Evolutionary conservation across 2,888 invertebrate genomes (phyloP), one percentile per base, ranked within the genome.

Genomic region (Mythimna lalbum): DNA sequence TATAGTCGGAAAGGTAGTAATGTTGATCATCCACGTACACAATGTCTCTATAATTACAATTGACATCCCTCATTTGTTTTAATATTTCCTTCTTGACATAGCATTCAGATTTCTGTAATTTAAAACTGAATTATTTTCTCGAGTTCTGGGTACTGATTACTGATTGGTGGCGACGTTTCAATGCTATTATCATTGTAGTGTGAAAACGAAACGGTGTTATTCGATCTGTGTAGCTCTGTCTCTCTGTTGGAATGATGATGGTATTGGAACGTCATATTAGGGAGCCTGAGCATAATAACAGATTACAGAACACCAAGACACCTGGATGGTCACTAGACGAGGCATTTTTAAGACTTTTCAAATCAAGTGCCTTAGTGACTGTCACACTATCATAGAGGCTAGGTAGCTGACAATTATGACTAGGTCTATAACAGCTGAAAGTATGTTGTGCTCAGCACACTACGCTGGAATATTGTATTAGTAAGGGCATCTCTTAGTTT

Each of bases 1-100:
- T 93, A 0, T 96, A 93, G 5, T 95, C 89, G 0, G 97, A 97
- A 55, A 93, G 93, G 21, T 96, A 95, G 69, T 95, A 95, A 72
- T 94, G 96, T 87, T 50, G 23, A 61, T 98, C 98, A 73, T 96
- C 96, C 47, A 96, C 94, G 78, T 98, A 96, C 52, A 98, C 88
- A 36, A 98, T 96, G 90, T 98, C 98, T 82, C 96, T 96, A 90
- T 97, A 98, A 1, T 88, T 88, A 69, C 97, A 97, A 9, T 84
- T 83, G 7, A 97, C 92, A 27, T 94, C 89, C 0, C 88, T 81
- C 2, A 90, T 89, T 0, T 80, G 89, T 0, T 82, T 71, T 5
- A 93, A 74, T 49, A 95, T 86, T 23, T 91, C 87, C 4, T 89
- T 76, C 0, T 86, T 86, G 0, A 95, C 92, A 66, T 83, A 88